Base-by-base conservation (phyloP, 2,888 invertebrate species). In the Ectemnius lituratus region DNA sequence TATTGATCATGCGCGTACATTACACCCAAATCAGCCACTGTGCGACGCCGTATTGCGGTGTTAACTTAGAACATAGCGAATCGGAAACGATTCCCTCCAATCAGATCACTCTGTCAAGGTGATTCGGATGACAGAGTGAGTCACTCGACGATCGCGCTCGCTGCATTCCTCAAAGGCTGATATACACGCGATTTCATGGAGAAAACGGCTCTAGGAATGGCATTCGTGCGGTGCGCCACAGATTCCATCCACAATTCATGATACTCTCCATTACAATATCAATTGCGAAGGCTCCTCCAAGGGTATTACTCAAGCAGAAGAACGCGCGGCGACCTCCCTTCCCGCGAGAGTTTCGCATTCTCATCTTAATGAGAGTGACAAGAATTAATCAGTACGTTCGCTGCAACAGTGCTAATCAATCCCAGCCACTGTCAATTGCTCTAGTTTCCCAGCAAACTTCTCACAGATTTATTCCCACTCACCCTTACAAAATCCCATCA, bases 51-150 rank as follows among this genome's bases (percentile, higher is more conserved):
- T 8, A 52, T 45, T 58, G 67, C 71, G 78, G 60, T 69, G 59
- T 81, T 80, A 71, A 78, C 73, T 75, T 81, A 81, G 81, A 80
- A 82, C 79, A 74, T 63, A 79, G 76, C 61, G 75, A 75, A 77
- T 79, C 80, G 71, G 69, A 63, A 49, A 70, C 72, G 70, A 75
- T 69, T 79, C 73, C 18, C 64, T 49, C 56, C 65, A 57, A 63
- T 59, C 70, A 67, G 67, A 70, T 74, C 74, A 61, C 46, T 73
- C 71, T 62, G 81, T 72, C 79, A 78, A 81, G 81, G 81, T 78
- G 81, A 75, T 73, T 81, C 75, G 73, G 76, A 71, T 76, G 81
- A 81, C 81, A 73, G 74, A 56, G 62, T 81, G 81, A 81, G 69
- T 79, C 79, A 79, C 62, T 70, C 61, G 27, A 20, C 75, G 78